Evolutionary conservation across 2,888 invertebrate species (phyloP).

Genomic region (Troides aeacus): DNA sequence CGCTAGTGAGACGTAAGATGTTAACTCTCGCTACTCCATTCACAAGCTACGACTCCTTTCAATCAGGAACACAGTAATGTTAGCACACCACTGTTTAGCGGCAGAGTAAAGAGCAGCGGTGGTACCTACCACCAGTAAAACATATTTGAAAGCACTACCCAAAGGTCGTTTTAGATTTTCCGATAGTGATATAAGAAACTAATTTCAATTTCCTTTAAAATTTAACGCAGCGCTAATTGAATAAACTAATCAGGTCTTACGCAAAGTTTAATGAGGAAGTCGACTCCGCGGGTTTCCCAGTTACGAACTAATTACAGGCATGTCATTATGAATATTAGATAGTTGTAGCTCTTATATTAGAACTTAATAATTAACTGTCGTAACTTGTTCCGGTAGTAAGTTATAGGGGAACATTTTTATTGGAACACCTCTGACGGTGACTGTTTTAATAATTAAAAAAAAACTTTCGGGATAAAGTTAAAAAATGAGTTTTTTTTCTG

Average conservation of each 20-base stretch:
- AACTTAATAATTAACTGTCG: not conserved
- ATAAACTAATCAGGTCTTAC: slow-evolving; percentile 23
- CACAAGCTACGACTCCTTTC: too few species aligned
- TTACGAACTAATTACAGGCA: slow-evolving; percentile 21
- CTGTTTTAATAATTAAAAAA: not conserved
- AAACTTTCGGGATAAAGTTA: not conserved
- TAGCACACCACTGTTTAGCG: too few species aligned
- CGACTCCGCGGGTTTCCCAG: slow-evolving; percentile 13
- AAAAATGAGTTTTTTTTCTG: not conserved
- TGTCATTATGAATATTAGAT: slow-evolving; percentile 24
- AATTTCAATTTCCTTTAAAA: slow-evolving; percentile 16
- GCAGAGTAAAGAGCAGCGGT: too few species aligned
- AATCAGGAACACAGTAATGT: too few species aligned
- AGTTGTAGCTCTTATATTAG: not conserved
- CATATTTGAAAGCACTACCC: too few species aligned
- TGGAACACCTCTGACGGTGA: not conserved
- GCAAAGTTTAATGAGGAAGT: slow-evolving; percentile 25
- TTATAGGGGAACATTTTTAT: not conserved
- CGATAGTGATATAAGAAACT: slow-evolving; percentile 5
- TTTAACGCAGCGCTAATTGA: slow-evolving; percentile 20
- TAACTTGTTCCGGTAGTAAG: not conserved
- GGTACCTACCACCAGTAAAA: too few species aligned
- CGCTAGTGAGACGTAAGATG: too few species aligned
- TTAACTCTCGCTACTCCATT: too few species aligned
- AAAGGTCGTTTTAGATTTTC: not conserved